Conservation (phyloP, 2,888 invertebrate genomes). For the Brachyopa scutellaris region DNA sequence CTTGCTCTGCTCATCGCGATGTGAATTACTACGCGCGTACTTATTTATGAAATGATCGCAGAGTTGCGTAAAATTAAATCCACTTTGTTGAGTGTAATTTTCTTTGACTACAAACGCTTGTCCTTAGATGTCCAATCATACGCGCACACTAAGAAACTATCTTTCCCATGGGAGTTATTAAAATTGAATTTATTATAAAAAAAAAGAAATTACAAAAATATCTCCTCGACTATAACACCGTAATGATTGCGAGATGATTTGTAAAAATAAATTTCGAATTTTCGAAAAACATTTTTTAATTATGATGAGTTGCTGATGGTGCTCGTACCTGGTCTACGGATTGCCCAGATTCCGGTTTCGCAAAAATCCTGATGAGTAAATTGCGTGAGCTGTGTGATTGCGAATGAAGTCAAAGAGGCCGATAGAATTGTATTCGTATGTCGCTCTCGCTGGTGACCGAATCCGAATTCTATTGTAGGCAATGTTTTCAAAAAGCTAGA, state of each 20-base stretch:
- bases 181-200: conserved; percentile 69
- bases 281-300: conserved; percentile 66
- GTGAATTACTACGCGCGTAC: conserved; percentile 40
- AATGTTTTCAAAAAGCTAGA: conserved; percentile 2
- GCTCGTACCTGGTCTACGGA: conserved; percentile 47
- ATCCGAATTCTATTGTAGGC: conserved; percentile 38
- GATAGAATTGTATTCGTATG: conserved; percentile 31
- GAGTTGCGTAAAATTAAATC: conserved; percentile 68
- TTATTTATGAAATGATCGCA: conserved; percentile 56
- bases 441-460: no score
- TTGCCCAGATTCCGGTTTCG: conserved; percentile 52
- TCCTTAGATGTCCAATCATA: conserved; percentile 23
- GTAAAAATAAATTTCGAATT: conserved; percentile 40
- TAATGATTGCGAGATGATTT: conserved; percentile 38
- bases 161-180: conserved; percentile 50
- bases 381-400: conserved; percentile 64
- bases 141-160: not conserved
- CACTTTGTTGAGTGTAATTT: conserved; percentile 57
- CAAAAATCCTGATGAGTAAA: conserved; percentile 60
- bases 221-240: not conserved
- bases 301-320: conserved; percentile 71
- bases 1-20: conserved; percentile 26
- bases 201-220: conserved; percentile 54
- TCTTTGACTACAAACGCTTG: conserved; percentile 18
- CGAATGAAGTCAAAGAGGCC: conserved; percentile 57